Base-by-base conservation (phyloP, 2,113 vertebrate genomes). In the Ageneiosus marmoratus region DNA sequence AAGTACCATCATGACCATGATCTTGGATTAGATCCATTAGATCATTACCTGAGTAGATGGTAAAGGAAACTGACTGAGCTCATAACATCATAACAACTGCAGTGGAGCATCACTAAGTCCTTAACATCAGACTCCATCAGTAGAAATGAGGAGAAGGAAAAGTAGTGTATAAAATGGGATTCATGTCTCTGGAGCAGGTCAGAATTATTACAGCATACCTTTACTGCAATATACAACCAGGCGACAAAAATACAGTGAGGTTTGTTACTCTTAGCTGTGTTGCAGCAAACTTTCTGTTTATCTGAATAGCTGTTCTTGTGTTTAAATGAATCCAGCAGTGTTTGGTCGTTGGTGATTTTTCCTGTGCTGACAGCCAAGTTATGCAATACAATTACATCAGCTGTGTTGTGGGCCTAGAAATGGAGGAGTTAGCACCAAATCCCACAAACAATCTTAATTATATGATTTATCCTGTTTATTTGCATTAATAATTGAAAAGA, bases 301-400 rank as follows among this genome's bases (percentile, higher is more conserved):
- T 67, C 10, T 24, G 22, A n/a, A 27, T 15, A 20, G 2, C 13
- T 76, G 73, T 6, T 29, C 5, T 20, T 55, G 3, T 37, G 73
- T n/a, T n/a, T n/a, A n/a, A 12, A 12, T 55, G 73, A 37, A 29
- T 34, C 11, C 7, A 22, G 48, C 18, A 20, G 4, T 53, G n/a
- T 34, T 53, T 58, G 24, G 24, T n/a, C 8, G 24, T n/a, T 69
- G 37, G 65, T 69, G 37, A 69, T 69, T 75, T n/a, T 32, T 53
- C 48, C 72, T 32, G 22, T 6, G 0, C 69, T 73, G 22, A 73
- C 22, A 51, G 72, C 4, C 5, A 7, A 53, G 48, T 75, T 75
- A 53, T 50, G 16, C 53, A 75, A 53, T 32, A 9, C 27, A 51
- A 27, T 75, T 75, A 75, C 48, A 75, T 75, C 48, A 75, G 73